Conservation (phyloP, 2,888 invertebrate species). For the Melanostoma scalare region DNA sequence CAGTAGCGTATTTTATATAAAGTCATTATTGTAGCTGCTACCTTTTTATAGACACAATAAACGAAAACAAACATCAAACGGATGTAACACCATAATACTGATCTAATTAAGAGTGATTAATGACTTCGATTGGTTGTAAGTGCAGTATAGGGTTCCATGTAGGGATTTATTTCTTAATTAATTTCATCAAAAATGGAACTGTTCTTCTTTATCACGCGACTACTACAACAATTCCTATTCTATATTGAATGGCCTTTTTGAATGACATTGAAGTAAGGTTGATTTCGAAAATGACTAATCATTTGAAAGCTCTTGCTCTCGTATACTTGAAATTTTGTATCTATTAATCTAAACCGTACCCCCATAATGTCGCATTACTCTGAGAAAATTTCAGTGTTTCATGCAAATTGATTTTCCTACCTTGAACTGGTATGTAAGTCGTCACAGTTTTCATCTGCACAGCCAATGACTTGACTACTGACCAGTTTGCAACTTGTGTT, state of each 20-base stretch:
- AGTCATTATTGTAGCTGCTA: background rate
- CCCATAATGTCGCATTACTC: background rate
- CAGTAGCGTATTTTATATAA: too few species aligned
- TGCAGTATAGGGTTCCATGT: slow-evolving; percentile 34
- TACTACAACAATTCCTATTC: background rate
- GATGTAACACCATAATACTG: slow-evolving; percentile 47
- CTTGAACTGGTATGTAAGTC: slow-evolving; percentile 54
- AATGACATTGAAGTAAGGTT: slow-evolving; percentile 48
- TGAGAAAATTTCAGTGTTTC: background rate
- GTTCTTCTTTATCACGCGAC: background rate
- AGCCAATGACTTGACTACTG: slow-evolving; percentile 11
- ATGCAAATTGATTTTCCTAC: slow-evolving; percentile 54
- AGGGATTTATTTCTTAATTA: slow-evolving; percentile 31
- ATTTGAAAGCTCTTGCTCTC: background rate
- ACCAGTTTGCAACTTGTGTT: slow-evolving; percentile 6
- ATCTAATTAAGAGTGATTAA: slow-evolving; percentile 36
- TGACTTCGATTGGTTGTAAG: slow-evolving; percentile 16
- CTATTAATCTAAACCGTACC: slow-evolving; percentile 9
- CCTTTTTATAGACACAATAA: slow-evolving; percentile 4
- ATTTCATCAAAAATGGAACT: background rate
- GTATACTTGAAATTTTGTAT: slow-evolving; percentile 7
- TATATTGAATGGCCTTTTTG: slow-evolving; percentile 16
- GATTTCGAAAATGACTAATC: slow-evolving; percentile 13
- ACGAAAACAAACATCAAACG: slow-evolving; percentile 16
- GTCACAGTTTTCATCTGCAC: slow-evolving; percentile 21